Evolutionary conservation across 2,113 vertebrate species (phyloP), one percentile per base, ranked within the genome.

Genomic region (Rhynchomys soricoides): DNA sequence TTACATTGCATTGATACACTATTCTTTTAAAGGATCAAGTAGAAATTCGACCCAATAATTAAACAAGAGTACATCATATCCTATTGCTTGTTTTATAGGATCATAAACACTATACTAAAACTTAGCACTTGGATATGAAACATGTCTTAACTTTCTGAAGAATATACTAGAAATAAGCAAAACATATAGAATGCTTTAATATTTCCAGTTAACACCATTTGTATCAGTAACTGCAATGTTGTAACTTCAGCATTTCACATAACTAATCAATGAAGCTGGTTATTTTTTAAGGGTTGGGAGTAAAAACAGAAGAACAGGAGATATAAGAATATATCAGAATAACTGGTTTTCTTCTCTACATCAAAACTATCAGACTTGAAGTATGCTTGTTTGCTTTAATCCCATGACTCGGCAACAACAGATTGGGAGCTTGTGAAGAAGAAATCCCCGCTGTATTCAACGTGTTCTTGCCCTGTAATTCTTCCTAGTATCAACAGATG

Each of bases 341-440:
- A 98, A 96, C 83, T 86, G 77, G 45, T 95, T 92, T 92, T 96
- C 96, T 96, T 97, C 91, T 93, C 62, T 92, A 71, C 81, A 97
- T 88, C 91, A 88, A 95, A 95, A 37, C 92, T 89, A 96, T 71
- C 45, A 90, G 94, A 86, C 83, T 96, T 95, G 78, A 86, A 86
- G 85, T 83, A 26, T 43, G 4, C 64, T 86, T 16, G 70, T 90
- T 79, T 90, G 68, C 74, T 96, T 98, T 98, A 99, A 97, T 98
- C 98, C 98, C 98, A 98, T 11, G 97, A 97, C 86, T 99, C 98
- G 21, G 98, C 98, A 73, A 98, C 98, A 15, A 89, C 73, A 79
- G 85, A 95, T 37, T 95, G 71, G 97, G 59, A 96, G 91, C 71
- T 82, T 59, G 96, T 0, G 94, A 59, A 90, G 93, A 87, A 94